Percentiles rank a stretch among this genome's conserved stretches.
Conservation (phyloP, 2,888 invertebrate genomes). For the Cheilosia vernalis region DNA sequence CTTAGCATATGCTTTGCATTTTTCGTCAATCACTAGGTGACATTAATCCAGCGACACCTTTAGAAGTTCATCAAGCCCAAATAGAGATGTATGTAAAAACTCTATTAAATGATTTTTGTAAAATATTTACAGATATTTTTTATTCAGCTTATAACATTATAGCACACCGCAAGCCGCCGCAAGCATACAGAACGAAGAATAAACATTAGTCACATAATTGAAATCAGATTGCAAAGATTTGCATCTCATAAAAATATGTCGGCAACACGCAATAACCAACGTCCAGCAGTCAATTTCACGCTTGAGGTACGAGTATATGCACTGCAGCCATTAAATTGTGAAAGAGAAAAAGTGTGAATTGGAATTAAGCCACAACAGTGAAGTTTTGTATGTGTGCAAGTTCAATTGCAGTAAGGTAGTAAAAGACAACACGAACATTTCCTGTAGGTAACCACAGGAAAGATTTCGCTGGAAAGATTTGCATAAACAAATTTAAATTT, state of each 20-base stretch:
- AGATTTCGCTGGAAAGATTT: conserved; percentile 6
- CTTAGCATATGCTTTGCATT: too few relatives aligned
- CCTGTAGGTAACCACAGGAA: neutral
- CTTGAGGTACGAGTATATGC: conserved; percentile 19
- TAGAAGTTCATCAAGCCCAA: too few relatives aligned
- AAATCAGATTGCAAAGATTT: conserved; percentile 15
- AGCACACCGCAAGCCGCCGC: neutral
- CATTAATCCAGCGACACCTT: too few relatives aligned
- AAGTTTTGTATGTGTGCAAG: neutral
- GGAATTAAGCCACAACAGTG: neutral
- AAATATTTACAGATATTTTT: neutral
- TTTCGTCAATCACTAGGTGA: too few relatives aligned
- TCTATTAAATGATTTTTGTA: neutral
- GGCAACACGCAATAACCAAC: conserved; percentile 12
- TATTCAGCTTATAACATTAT: neutral
- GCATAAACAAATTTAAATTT: conserved; percentile 1
- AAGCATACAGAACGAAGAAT: conserved; percentile 4
- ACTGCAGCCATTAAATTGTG: neutral
- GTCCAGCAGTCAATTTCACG: conserved; percentile 27
- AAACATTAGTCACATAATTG: conserved; percentile 8
- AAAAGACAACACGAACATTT: neutral
- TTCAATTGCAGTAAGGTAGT: neutral
- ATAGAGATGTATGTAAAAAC: neutral
- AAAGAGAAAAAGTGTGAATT: conserved; percentile 7
- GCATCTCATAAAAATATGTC: conserved; percentile 18